A percentile compares a stretch with the other conserved stretches of the same genome.
Conservation (phyloP, 2,113 vertebrate genomes). For the Hylia prasina region DNA sequence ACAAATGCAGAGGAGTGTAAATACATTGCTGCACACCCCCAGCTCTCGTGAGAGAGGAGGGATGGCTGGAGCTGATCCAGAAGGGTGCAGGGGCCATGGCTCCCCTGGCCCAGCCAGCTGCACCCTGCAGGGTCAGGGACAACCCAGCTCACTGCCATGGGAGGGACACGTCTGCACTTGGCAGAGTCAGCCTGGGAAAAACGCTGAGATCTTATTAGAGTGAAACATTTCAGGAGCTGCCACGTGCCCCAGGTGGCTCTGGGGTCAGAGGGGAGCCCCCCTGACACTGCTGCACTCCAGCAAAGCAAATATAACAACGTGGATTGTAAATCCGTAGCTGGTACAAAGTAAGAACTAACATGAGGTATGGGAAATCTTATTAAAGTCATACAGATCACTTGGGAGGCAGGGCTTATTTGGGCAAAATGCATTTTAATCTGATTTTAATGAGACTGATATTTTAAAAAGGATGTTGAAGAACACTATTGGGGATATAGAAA, state of each 20-base stretch:
- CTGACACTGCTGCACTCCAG: background rate
- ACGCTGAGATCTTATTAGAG: background rate
- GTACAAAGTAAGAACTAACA: background rate
- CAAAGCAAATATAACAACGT: background rate
- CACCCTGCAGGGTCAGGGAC: background rate
- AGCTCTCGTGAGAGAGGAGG: background rate
- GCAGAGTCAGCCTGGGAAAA: background rate
- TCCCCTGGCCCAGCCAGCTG: background rate
- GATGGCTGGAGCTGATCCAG: background rate
- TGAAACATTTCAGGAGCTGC: background rate
- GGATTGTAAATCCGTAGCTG: background rate
- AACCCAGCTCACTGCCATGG: rapidly evolving
- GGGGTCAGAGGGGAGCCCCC: background rate
- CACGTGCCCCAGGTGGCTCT: background rate
- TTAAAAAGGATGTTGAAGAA: background rate
- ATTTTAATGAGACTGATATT: slow-evolving; percentile 24
- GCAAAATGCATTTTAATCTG: slow-evolving; percentile 42
- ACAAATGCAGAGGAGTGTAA: background rate
- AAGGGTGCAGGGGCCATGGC: background rate
- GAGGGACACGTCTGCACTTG: background rate
- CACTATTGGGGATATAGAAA: background rate
- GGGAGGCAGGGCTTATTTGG: slow-evolving; percentile 1
- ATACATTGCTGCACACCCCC: background rate
- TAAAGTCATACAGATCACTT: background rate
- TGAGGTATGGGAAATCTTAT: background rate